Evolutionary conservation across 2,113 vertebrate genomes (phyloP), one percentile per base, ranked within the genome.

Genomic region (Aramus guarauna): DNA sequence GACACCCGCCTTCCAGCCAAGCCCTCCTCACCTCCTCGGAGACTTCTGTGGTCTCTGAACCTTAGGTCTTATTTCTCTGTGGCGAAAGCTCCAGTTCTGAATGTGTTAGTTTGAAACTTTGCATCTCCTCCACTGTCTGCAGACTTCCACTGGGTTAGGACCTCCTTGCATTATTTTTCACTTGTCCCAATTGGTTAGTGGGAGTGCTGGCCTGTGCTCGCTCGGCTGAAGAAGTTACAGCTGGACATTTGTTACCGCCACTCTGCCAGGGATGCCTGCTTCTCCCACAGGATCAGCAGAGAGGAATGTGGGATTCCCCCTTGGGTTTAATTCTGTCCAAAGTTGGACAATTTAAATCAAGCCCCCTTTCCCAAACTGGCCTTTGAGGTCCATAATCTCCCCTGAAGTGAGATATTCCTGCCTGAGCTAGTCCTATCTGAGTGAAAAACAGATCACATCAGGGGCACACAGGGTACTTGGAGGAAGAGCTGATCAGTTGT

Each of bases 221-320:
- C 63, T 22, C 41, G 55, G 59, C 55, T 73, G 36, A 77, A 64
- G 68, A 56, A 68, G 26, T 73, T 56, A 5, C 2, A 1, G 55
- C 55, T 81, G 36, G 20, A 5, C 3, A 8, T n/a, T 74, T 69
- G 15, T 64, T 52, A 6, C 30, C 66, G 63, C 36, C 15, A 2
- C 18, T 76, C 68, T 90, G 73, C 26, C 59, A 67, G 73, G 53
- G 24, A 5, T 59, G 41, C 41, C 52, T 48, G 32, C 59, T 80
- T 88, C 60, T 85, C 50, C 78, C 3, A 1, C 34, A 74, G 64
- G 29, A 56, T 68, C 78, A 77, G 34, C 8, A 3, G 60, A 82
- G 27, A 16, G 20, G 14, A 82, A 39, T 0, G 0, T 52, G 45
- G 59, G 30, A 41, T 55, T 56, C 13, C 18, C 13, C 6, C 10